Conservation (phyloP, 2,113 vertebrate genomes). For the Periophthalmus modestus region DNA sequence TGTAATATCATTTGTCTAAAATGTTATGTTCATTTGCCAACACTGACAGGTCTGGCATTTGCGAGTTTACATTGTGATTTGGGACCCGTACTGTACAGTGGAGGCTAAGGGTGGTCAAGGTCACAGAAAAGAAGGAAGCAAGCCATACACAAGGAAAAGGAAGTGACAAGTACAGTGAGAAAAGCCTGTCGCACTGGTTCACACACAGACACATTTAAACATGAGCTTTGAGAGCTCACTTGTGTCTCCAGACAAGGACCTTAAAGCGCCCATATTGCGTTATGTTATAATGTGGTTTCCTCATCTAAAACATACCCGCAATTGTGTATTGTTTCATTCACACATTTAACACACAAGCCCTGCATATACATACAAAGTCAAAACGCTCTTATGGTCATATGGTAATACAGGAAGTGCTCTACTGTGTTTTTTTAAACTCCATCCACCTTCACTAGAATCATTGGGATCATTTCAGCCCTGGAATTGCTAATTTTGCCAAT, state of each 20-base stretch:
- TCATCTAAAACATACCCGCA: too few species aligned
- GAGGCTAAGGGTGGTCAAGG: constrained; percentile 50
- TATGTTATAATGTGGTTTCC: too few species aligned
- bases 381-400: too few species aligned
- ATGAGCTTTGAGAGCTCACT: neutral
- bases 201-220: constrained; percentile 40
- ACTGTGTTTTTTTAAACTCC: too few species aligned
- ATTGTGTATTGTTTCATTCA: too few species aligned
- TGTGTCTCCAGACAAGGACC: constrained; percentile 17
- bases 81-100: constrained; percentile 3
- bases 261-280: neutral
- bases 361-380: too few species aligned
- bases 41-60: constrained; percentile 5
- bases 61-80: constrained; percentile 17
- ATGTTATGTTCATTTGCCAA: neutral
- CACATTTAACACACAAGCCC: too few species aligned
- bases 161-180: constrained; percentile 53
- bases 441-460: too few species aligned
- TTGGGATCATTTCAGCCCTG: too few species aligned
- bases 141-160: constrained; percentile 47
- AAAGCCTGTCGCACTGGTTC: constrained; percentile 36
- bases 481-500: too few species aligned
- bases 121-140: constrained; percentile 65
- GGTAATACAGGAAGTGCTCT: too few species aligned
- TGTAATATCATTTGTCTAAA: constrained; percentile 13